A percentile compares a stretch with the other conserved stretches of the same genome.
Conservation (phyloP, 2,888 invertebrate genomes). For the Trissoscelio sp. region DNA sequence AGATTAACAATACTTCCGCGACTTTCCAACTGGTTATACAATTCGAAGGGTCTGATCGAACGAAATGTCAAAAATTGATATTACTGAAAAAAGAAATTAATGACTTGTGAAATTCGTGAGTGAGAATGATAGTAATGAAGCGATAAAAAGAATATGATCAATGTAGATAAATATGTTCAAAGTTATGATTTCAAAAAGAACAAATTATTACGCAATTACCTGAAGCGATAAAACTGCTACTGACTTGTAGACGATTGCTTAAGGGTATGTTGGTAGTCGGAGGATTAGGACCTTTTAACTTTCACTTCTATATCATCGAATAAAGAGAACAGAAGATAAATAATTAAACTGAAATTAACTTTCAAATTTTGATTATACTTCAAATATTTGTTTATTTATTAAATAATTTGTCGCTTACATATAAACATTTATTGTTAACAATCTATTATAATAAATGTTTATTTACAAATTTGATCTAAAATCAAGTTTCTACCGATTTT, state of each 20-base stretch:
- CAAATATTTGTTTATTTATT: too few species aligned
- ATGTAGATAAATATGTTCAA: not conserved
- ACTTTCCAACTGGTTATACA: constrained; percentile 28
- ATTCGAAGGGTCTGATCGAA: not conserved
- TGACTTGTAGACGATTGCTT: not conserved
- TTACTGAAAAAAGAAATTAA: too few species aligned
- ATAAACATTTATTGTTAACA: too few species aligned
- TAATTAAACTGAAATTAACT: too few species aligned
- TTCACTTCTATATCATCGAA: not conserved
- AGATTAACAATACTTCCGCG: constrained; percentile 28
- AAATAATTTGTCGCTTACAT: too few species aligned
- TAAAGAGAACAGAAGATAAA: not conserved
- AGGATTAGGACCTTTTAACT: not conserved
- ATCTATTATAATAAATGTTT: too few species aligned
- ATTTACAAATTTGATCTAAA: too few species aligned
- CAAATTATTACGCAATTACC: not conserved
- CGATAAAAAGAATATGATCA: not conserved
- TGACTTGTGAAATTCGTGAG: too few species aligned
- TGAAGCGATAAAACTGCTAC: not conserved
- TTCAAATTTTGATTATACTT: too few species aligned
- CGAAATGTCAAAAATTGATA: not conserved
- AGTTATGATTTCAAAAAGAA: not conserved
- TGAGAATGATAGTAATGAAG: too few species aligned
- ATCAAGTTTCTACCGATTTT: too few species aligned
- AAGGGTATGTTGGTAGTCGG: not conserved